Base-by-base conservation (phyloP, 2,113 vertebrate genomes). In the Trogon melanurus region DNA sequence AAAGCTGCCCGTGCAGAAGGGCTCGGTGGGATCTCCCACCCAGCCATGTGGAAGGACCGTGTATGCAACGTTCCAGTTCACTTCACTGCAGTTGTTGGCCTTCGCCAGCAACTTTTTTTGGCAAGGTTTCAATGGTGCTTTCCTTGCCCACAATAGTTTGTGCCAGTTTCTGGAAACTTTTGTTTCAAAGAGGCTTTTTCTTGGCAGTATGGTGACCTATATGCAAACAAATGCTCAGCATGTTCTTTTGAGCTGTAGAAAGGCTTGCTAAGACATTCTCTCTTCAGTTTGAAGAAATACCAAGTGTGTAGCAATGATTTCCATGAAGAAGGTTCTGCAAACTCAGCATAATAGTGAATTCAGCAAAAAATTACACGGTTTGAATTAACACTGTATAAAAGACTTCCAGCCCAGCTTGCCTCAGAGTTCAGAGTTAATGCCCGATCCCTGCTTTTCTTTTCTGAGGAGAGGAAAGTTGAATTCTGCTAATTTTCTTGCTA, bases 261-360 rank as follows among this genome's bases (percentile, higher is more conserved):
- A 51, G 94, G 96, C 97, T 97, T 96, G 93, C 97, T 98, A 96
- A 98, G 97, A 97, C 97, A 97, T 97, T 97, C 95, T 97, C 95
- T 97, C 94, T 95, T 96, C 16, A 7, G 95, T 97, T 95, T 97
- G 97, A 97, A 98, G 96, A 97, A 97, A 97, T 95, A 97, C 96
- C 95, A 97, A 97, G 96, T 94, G 96, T 96, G 96, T 97, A 96
- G 93, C 97, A 97, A 97, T 97, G 96, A 98, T 97, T 98, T 98
- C 97, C 98, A 97, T 97, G 95, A 98, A 97, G 97, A 97, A 93
- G 57, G 69, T 88, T 93, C 80, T 96, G 94, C 95, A 87, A 69
- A 95, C 93, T 98, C 96, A 97, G 97, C 85, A 89, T 95, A 97
- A 97, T 97, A 97, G 96, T 95, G 95, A 98, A 97, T 97, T 97